Conservation (phyloP, 2,113 vertebrate genomes). For the Seriola quinqueradiata region DNA sequence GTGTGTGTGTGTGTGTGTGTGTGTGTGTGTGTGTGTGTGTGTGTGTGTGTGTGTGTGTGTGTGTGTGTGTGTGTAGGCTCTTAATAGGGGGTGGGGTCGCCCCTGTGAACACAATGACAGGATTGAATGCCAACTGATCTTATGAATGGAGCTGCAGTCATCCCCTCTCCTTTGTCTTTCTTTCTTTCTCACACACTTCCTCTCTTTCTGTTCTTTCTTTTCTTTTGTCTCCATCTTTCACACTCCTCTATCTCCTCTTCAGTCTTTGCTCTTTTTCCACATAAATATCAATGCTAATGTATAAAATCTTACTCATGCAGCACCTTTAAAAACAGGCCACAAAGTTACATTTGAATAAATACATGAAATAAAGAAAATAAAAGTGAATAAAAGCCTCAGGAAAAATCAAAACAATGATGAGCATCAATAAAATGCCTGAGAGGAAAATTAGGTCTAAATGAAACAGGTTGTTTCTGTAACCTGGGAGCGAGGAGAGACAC, state of each 20-base stretch:
- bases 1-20: neutral
- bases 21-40: neutral
- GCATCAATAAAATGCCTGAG: too few species aligned
- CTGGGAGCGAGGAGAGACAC: too few species aligned
- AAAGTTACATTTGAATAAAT: too few species aligned
- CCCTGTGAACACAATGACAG: conserved; percentile 22
- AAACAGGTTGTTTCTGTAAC: too few species aligned
- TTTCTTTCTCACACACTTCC: neutral
- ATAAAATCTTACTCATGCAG: too few species aligned
- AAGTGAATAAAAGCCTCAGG: too few species aligned
- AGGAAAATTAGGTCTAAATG: too few species aligned
- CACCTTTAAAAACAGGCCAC: too few species aligned
- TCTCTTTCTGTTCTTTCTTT: neutral
- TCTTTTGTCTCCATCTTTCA: neutral
- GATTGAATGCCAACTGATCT: neutral
- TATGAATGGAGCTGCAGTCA: conserved; percentile 30
- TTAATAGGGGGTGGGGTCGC: neutral
- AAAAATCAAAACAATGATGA: too few species aligned
- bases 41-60: conserved; percentile 6
- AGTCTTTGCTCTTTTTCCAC: too few species aligned
- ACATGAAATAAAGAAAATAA: too few species aligned
- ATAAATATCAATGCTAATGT: too few species aligned
- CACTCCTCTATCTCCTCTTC: neutral
- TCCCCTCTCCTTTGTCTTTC: conserved; percentile 37
- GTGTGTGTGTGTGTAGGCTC: neutral